phyloP scores from a whole-genome alignment of 1,140 invertebrate species.

The Drosophila orena region DNA sequence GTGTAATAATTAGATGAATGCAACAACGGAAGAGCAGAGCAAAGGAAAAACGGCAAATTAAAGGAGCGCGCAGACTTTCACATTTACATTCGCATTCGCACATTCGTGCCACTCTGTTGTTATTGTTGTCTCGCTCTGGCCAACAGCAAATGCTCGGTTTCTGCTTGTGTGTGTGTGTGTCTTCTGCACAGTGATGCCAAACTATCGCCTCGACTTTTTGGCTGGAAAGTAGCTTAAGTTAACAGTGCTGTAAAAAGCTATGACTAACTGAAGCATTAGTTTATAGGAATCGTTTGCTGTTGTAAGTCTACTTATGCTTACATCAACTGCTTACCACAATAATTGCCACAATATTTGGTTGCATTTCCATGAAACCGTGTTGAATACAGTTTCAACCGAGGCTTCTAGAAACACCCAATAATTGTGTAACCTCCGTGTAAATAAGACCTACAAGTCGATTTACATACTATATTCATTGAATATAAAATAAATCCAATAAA shows the following conservation, averaged over 20 bases:
- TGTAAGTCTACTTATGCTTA: no score
- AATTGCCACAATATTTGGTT: no score
- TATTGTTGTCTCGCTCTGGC: slow-evolving; percentile 33
- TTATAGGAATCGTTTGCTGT: no score
- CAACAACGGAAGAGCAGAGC: slow-evolving; percentile 6
- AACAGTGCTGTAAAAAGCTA: neutral
- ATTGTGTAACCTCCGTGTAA: no score
- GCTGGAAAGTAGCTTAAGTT: neutral
- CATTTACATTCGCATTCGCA: slow-evolving; percentile 19
- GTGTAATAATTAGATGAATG: slow-evolving; percentile 49
- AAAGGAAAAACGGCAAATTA: neutral
- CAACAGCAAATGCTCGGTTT: slow-evolving; percentile 11
- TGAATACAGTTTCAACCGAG: no score
- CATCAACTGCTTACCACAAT: no score
- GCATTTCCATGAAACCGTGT: no score
- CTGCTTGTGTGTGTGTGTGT: slow-evolving; percentile 13
- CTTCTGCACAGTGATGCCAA: slow-evolving; percentile 5
- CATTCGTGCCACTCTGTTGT: slow-evolving; percentile 34
- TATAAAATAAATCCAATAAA: no score
- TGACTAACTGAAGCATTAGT: no score
- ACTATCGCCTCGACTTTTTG: neutral
- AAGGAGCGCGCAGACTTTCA: slow-evolving; percentile 47
- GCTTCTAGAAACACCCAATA: no score
- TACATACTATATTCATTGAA: no score
- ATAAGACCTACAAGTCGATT: neutral